These are phyloP conservation scores for Emmelina monodactyla DNA, from an alignment of 2,888 invertebrate species.

Conservation along the genomic window DNA sequence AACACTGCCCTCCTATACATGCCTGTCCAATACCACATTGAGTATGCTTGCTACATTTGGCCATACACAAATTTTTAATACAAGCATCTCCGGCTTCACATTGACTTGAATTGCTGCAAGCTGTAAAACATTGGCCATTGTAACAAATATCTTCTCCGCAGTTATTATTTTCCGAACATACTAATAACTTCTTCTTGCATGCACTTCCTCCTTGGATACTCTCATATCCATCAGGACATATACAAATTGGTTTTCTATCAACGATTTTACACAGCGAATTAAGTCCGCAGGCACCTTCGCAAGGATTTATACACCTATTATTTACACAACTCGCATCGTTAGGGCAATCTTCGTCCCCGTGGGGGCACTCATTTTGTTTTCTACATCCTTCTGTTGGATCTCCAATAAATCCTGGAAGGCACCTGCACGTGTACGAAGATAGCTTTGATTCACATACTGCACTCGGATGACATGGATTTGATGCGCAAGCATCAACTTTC, in stretches of 20 bases:
- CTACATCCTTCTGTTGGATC: conserved; percentile 82
- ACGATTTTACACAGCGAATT: conserved; percentile 84
- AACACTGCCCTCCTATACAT: conserved; percentile 80
- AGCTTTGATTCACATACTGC: conserved; percentile 78
- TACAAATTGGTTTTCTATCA: conserved; percentile 79
- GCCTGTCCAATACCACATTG: conserved; percentile 84
- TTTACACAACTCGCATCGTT: conserved; percentile 74
- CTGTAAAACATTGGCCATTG: conserved; percentile 83
- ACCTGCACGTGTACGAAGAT: conserved; percentile 78
- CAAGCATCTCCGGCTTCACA: conserved; percentile 84
- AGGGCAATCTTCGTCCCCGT: conserved; percentile 79
- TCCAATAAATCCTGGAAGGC: conserved; percentile 78
- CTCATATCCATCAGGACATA: conserved; percentile 79
- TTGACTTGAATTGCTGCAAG: conserved; percentile 78
- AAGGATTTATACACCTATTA: conserved; percentile 80
- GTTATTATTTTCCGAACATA: conserved; percentile 75
- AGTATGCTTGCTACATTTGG: conserved; percentile 81
- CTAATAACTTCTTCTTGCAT: conserved; percentile 74
- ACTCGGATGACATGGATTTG: conserved; percentile 82
- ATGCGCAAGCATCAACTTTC: conserved; percentile 73
- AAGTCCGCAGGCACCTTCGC: conserved; percentile 80
- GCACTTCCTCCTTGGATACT: conserved; percentile 67
- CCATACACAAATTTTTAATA: conserved; percentile 77
- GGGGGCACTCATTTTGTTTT: conserved; percentile 77
- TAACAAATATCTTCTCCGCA: conserved; percentile 83